A percentile compares a stretch with the other conserved stretches of the same genome.
These are phyloP conservation scores for Monochamus alternatus DNA, from an alignment of 2,888 invertebrate genomes.

Conservation along the genomic window DNA sequence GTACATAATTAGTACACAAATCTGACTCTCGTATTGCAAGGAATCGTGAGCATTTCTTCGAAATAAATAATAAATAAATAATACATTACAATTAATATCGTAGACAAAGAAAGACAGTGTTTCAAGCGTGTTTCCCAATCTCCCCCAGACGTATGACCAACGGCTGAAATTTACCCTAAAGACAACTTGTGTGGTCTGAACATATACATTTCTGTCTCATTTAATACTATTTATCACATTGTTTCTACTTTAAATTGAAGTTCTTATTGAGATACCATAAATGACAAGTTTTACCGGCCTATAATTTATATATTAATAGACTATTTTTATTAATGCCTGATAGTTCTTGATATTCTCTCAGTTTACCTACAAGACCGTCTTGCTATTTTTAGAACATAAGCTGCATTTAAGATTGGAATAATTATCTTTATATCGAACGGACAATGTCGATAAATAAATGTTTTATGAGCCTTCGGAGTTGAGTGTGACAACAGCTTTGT, in stretches of 20 bases:
- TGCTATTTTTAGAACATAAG: constrained; percentile 24
- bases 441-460: too few relatives aligned
- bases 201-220: constrained; percentile 51
- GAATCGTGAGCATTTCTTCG: too few relatives aligned
- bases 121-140: not conserved
- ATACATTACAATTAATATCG: too few relatives aligned
- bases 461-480: too few relatives aligned
- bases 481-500: not conserved
- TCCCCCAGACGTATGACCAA: constrained; percentile 21
- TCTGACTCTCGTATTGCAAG: too few relatives aligned
- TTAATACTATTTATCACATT: constrained; percentile 56
- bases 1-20: not conserved
- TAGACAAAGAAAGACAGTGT: too few relatives aligned
- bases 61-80: too few relatives aligned
- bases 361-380: not conserved
- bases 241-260: constrained; percentile 49
- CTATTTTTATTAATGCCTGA: constrained; percentile 16
- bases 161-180: constrained; percentile 39
- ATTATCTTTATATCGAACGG: too few relatives aligned
- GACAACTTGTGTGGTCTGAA: constrained; percentile 53
- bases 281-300: constrained; percentile 23
- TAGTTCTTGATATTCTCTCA: constrained; percentile 17
- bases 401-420: too few relatives aligned
- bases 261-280: constrained; percentile 44
- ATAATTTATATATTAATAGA: constrained; percentile 34